Evolutionary conservation across 2,797 vertebrate genomes (phyloP), one percentile per base, ranked within the genome.

Genomic region (Gobio occitaniae): DNA sequence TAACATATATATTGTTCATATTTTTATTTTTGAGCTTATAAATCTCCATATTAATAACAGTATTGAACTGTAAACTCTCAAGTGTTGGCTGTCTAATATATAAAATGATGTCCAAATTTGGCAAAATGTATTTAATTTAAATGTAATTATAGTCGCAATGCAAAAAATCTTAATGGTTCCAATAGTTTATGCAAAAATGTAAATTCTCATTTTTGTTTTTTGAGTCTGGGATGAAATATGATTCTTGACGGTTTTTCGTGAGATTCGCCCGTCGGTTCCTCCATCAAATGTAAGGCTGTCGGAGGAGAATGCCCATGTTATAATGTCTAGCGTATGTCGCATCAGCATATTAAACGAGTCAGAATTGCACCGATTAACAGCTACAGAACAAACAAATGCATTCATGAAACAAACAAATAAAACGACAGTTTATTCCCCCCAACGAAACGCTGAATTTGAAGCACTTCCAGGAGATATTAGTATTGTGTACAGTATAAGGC

Each of bases 271-370:
- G 70, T 15, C 36, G 17, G 48, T 82, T 84, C 82, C 68, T 84
- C 88, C 85, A 36, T 59, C 50, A 16, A 47, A 77, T 75, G 47
- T 69, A 86, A 86, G 82, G 78, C 86, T 84, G 61, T 65, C 75
- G 78, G 86, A 80, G 71, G 38, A 82, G 65, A 86, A 52, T 76
- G 72, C 70, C 78, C 66, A 68, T 80, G 72, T 75, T 56, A 66
- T 69, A 81, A 54, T 65, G 82, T 72, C 13, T 47, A 4, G 80
- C 50, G 83, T 84, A 76, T 75, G 74, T 82, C 25, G 13, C 47
- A 80, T 68, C 77, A 83, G 63, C 54, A 84, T 52, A 81, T 77
- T 74, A 72, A 82, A 82, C 16, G 70, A 65, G 81, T 69, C 70
- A 68, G 77, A 83, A 48, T 36, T 52, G 66, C 82, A 75, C 19